Percentiles rank a stretch among this genome's conserved stretches.
Evolutionary conservation across 1,140 invertebrate genomes (phyloP).

Genomic region (Ceratoteleas bidentatus): DNA sequence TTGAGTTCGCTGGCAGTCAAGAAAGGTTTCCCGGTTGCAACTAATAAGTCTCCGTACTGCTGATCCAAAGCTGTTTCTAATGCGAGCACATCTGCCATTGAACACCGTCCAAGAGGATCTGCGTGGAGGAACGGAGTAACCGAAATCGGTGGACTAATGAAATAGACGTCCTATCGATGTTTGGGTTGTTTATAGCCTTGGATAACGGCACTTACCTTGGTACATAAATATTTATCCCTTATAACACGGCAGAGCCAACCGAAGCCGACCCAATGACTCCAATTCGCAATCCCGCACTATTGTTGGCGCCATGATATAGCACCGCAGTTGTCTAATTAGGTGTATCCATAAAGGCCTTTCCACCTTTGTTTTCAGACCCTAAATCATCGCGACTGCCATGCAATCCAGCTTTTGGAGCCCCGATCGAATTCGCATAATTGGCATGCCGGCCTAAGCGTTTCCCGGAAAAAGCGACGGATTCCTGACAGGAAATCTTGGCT

Average conservation of each 20-base stretch:
- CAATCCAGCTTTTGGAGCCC: background rate
- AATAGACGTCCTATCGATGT: conserved; percentile 14
- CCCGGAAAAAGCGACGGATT: background rate
- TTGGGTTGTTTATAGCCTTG: conserved; percentile 19
- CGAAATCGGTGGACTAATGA: conserved; percentile 8
- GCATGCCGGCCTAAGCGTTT: conserved; percentile 9
- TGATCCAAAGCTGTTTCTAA: background rate
- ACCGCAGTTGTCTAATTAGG: conserved; percentile 12
- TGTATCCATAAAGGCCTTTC: conserved; percentile 13
- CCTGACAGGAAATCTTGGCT: no score
- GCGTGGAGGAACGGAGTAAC: background rate
- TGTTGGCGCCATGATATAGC: conserved; percentile 17
- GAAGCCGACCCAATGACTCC: conserved; percentile 18
- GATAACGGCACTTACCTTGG: conserved; percentile 18
- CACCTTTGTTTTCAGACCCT: conserved; percentile 4
- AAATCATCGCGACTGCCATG: conserved; percentile 5
- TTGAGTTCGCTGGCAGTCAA: no score
- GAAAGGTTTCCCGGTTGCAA: no score
- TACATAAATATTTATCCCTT: conserved; percentile 27
- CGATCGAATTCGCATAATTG: background rate
- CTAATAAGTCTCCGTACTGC: no score
- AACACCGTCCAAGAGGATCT: background rate
- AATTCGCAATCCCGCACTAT: conserved; percentile 11
- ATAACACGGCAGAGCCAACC: conserved; percentile 3
- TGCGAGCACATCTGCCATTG: background rate